Evolutionary conservation across 2,888 invertebrate genomes (phyloP), one percentile per base, ranked within the genome.

Genomic region (Cetonia aurata): DNA sequence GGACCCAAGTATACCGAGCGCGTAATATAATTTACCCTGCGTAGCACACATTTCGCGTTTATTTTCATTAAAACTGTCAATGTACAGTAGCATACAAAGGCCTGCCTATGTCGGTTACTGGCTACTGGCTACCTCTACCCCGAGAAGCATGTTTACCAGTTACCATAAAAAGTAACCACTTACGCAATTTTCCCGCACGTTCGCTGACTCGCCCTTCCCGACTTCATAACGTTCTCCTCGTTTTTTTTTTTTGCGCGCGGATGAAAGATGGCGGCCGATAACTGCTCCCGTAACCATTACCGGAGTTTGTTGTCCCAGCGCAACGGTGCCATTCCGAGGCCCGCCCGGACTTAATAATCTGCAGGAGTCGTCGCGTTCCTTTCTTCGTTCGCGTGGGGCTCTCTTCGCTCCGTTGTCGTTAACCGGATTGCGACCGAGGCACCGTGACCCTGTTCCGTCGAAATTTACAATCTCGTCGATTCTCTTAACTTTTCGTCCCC

Each of bases 161-260:
- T 79, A 79, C 78, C 79, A 77, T 81, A 80, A 82, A 82, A 81
- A 80, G 79, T 80, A 80, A 81, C 80, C 80, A 79, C 80, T 80
- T 80, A 79, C 79, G 80, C 80, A 81, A 80, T 81, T 81, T 81
- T 76, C 76, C 75, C 56, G 52, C 41, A 12, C 42, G 15, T 19
- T 41, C 31, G 13, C 41, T 10, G 9, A 13, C 31, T 33, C 12
- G 31, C 33, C 55, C 57, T 13, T 46, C 60, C 62, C 70, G 72
- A 74, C 72, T 77, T 75, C 79, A 79, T 79, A 79, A 80, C 78
- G 76, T 73, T 79, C 42, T 25, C 79, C 50, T 60, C 25, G n/a
- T 81, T 80, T 33, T 6, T 37, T 37, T 37, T 37, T 37, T 37
- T 37, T 37, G 37, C 37, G 79, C 79, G 79, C 74, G 77, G 76